Evolutionary conservation across 2,797 vertebrate genomes (phyloP).

Genomic region (Coluber constrictor): DNA sequence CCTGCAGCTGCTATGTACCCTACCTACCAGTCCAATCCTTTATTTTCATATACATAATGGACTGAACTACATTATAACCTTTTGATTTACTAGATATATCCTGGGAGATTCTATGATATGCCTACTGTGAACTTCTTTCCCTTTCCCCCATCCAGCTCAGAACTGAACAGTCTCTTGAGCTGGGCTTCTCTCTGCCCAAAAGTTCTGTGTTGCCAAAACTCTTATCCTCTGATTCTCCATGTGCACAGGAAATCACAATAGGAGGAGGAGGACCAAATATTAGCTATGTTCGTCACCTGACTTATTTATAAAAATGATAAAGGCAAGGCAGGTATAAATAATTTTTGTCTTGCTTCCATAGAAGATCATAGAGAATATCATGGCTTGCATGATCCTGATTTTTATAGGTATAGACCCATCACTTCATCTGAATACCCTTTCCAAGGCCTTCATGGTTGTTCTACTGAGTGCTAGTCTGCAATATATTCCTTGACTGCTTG

Average conservation of each 20-base stretch:
- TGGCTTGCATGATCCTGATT: background rate
- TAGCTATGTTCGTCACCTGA: background rate
- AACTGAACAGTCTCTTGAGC: background rate
- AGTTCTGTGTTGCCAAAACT: background rate
- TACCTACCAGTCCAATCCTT: background rate
- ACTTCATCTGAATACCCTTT: background rate
- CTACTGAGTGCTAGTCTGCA: background rate
- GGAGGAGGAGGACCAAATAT: background rate
- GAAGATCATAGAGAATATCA: background rate
- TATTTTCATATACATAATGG: background rate
- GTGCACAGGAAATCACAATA: background rate
- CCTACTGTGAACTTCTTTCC: background rate
- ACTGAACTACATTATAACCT: background rate
- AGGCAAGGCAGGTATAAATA: background rate
- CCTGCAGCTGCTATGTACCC: background rate
- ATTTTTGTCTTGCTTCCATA: background rate
- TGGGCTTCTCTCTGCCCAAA: background rate
- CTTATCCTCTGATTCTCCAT: background rate
- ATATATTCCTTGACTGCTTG: background rate
- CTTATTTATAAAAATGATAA: background rate
- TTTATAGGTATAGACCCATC: background rate
- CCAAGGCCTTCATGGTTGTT: background rate
- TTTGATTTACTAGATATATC: background rate
- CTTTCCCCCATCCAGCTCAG: background rate
- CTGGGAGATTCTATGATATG: background rate